Evolutionary conservation across 2,888 invertebrate species (phyloP), one percentile per base, ranked within the genome.

Genomic region (Teleiodes luculella): DNA sequence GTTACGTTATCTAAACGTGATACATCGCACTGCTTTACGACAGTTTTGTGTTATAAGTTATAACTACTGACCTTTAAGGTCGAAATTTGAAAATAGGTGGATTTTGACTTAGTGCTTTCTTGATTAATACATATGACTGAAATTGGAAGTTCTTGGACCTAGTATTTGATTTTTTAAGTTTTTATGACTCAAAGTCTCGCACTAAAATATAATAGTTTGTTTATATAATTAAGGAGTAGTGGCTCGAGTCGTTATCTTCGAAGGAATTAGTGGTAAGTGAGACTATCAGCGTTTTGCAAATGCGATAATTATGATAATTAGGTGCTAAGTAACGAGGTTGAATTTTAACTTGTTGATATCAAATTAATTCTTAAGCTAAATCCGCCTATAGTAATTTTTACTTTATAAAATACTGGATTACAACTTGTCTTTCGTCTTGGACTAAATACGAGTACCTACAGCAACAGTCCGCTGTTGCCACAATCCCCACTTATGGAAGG

Each of bases 331-430:
- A 24, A 6, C 24, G 24, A 24, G 6, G 1, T 28, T 28, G 43
- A 43, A 43, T 43, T 43, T 43, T 43, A 43, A 43, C n/a, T 43
- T 43, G 43, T 43, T 43, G n/a, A 43, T 13, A 24, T 6, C 36
- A 14, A 3, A 18, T 18, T 16, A 5, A 3, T 33, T 33, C n/a
- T 33, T 33, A 10, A n/a, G 33, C 33, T 10, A 8, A 10, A 33
- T 33, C 10, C 3, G 33, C 33, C n/a, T n/a, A 14, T 5, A 14
- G 37, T 37, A 2, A 13, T 13, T 37, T 37, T 14, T 3, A 14
- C 2, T 14, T 6, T 6, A 30, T 30, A 4, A 6, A 30, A 30
- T 30, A n/a, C n/a, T n/a, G n/a, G n/a, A n/a, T n/a, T n/a, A n/a
- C n/a, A n/a, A n/a, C n/a, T n/a, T n/a, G n/a, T n/a, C n/a, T n/a